A percentile compares a stretch with the other conserved stretches of the same genome.
phyloP scores from a whole-genome alignment of 2,113 vertebrate genomes.

The Axis porcinus region DNA sequence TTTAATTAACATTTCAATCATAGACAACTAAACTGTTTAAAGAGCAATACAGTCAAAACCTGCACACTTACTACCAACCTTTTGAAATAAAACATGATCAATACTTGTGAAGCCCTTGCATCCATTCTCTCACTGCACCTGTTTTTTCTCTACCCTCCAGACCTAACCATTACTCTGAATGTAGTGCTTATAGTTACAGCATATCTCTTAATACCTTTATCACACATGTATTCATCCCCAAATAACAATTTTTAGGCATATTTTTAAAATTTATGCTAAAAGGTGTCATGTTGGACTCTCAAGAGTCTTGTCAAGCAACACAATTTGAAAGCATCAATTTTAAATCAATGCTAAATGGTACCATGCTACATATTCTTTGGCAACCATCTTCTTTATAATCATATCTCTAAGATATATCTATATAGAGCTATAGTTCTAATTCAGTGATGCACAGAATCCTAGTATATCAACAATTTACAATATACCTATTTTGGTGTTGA shows the following conservation, averaged over 20 bases:
- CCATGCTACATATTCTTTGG: neutral
- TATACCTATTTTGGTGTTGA: neutral
- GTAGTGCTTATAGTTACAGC: too few species aligned
- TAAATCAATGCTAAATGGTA: neutral
- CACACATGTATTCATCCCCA: neutral
- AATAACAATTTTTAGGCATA: neutral
- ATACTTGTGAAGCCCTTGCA: rapidly evolving
- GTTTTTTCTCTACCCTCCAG: neutral
- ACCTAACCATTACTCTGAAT: neutral
- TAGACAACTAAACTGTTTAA: neutral
- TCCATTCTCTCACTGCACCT: too few species aligned
- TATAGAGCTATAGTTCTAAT: neutral
- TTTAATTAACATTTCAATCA: neutral
- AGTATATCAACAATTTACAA: neutral
- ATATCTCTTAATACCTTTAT: neutral
- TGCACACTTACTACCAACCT: neutral
- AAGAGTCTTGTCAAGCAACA: neutral
- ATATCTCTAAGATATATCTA: neutral
- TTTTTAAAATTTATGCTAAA: neutral
- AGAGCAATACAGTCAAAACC: neutral
- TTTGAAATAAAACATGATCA: neutral
- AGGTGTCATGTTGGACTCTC: neutral
- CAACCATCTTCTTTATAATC: neutral
- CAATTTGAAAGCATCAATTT: neutral
- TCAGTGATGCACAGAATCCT: neutral